phyloP scores from a whole-genome alignment of 23 tunicate species.

The Oikopleura dioica region DNA sequence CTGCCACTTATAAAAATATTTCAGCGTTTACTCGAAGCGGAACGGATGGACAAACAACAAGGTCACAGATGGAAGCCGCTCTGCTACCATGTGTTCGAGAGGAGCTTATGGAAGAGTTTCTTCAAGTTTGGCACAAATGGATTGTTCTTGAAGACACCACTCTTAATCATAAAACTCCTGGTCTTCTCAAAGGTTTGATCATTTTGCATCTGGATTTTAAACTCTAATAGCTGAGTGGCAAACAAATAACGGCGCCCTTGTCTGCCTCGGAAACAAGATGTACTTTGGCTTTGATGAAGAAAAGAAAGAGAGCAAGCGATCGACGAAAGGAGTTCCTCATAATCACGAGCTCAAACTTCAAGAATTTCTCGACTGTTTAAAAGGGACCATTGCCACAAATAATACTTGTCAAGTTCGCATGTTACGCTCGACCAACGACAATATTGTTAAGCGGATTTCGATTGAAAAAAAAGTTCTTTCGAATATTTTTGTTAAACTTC shows the following conservation, averaged over 20 bases:
- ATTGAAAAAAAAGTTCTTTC: background rate
- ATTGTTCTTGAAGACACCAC: background rate
- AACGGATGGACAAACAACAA: background rate
- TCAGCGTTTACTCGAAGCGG: background rate
- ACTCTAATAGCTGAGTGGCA: background rate
- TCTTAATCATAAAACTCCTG: background rate
- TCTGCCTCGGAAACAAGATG: background rate
- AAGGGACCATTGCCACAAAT: background rate
- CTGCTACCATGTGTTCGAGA: background rate
- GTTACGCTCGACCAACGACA: too few species aligned
- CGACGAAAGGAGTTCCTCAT: background rate
- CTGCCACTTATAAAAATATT: background rate
- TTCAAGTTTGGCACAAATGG: background rate
- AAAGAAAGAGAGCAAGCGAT: background rate
- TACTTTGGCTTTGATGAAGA: background rate
- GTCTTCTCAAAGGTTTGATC: background rate
- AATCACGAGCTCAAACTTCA: background rate
- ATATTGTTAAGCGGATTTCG: too few species aligned
- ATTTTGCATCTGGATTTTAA: background rate
- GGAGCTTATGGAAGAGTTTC: background rate
- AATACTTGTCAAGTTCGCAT: too few species aligned
- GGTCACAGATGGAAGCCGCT: background rate
- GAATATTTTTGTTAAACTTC: background rate
- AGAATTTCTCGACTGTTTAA: background rate
- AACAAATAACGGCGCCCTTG: background rate